Evolutionary conservation across 1,140 invertebrate species (phyloP), one percentile per base, ranked within the genome.

Genomic region (Octopus bimaculoides): DNA sequence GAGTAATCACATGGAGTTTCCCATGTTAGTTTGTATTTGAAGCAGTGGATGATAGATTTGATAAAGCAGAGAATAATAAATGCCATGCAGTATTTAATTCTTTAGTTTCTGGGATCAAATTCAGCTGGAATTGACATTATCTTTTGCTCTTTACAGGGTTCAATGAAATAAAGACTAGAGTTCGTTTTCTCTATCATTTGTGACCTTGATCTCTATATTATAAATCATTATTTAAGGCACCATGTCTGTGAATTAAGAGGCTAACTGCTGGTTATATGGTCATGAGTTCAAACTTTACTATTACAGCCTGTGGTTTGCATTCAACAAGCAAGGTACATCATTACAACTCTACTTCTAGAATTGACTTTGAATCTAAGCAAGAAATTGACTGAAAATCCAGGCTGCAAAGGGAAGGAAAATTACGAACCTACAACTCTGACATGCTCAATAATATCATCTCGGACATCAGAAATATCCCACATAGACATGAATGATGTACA

Each of bases 401-500:
- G 12, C 61, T n/a, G 61, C 12, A n/a, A n/a, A 52, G 52, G n/a
- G 12, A 12, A 75, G 10, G 3, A 75, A 20, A 20, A 12, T 20
- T 20, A 83, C 88, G 83, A 77, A 89, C 90, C 87, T 54, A 98
- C 95, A 79, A 97, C 95, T 10, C 95, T 94, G 77, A 98, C 92
- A 88, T 98, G 96, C 87, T 98, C 96, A 78, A 95, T 93, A 56
- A 98, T 94, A 89, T 98, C 96, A 81, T 94, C 93, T 75, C 94
- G 94, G 52, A 98, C 95, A 90, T 98, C 97, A 0, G 96, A 96
- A 8, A 98, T 93, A 89, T 98, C 96, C 94, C 95, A 96, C 95
- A 98, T 98, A 17, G 95, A 94, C 80, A 92, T 90, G 81, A 92
- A 93, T 9, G 93, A 93, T 26, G 79, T 17, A 71, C 84, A 89